These are phyloP conservation scores for Takifugu bimaculatus DNA, from an alignment of 2,113 vertebrate species.

Conservation along the genomic window DNA sequence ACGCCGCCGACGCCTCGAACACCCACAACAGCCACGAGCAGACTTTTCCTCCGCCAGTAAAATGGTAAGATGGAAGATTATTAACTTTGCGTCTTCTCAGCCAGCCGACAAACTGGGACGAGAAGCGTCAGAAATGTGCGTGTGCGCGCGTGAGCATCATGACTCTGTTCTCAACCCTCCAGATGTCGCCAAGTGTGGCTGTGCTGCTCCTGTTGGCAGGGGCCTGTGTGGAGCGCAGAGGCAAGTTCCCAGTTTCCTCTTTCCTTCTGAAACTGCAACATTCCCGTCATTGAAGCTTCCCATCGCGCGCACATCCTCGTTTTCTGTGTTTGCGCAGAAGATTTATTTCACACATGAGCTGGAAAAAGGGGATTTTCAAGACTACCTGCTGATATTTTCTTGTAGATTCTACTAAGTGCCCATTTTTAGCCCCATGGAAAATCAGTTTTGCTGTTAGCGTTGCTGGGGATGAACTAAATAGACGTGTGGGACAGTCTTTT, in stretches of 20 bases:
- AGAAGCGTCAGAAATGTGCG: conserved; percentile 16
- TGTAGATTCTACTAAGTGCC: not conserved
- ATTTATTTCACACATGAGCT: conserved; percentile 2
- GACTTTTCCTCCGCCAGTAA: not conserved
- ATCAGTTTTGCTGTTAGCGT: too few species aligned
- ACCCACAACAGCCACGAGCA: not conserved
- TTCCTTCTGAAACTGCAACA: not conserved
- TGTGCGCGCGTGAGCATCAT: conserved; percentile 13
- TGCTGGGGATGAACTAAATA: too few species aligned
- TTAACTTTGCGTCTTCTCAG: conserved; percentile 17
- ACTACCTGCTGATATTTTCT: not conserved
- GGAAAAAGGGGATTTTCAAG: too few species aligned
- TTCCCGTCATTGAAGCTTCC: not conserved
- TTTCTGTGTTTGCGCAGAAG: not conserved
- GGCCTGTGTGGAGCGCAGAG: conserved; percentile 61
- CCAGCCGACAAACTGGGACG: too few species aligned
- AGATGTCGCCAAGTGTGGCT: conserved; percentile 73
- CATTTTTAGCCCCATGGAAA: not conserved
- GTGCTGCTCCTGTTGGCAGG: conserved; percentile 63
- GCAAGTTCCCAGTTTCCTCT: conserved; percentile 56
- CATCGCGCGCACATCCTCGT: not conserved
- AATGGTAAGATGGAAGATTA: conserved; percentile 51
- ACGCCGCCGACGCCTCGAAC: conserved; percentile 36
- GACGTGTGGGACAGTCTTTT: too few species aligned
- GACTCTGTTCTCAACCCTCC: conserved; percentile 28